Evolutionary conservation across 2,888 invertebrate species (phyloP), one percentile per base, ranked within the genome.

Genomic region (Pyralis farinalis): DNA sequence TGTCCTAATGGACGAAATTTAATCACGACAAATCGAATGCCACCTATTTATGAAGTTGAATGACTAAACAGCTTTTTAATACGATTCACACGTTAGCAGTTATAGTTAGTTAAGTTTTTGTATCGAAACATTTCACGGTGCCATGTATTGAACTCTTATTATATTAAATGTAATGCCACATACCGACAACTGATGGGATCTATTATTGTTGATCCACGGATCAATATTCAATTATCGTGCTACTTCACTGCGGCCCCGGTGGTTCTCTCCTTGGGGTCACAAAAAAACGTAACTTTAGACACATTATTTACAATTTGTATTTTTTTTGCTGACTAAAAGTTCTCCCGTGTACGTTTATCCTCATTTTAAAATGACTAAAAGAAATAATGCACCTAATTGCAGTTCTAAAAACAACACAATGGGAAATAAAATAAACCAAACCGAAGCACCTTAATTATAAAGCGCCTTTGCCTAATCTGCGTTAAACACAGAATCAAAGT

Each of bases 1-100:
- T 74, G 73, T 74, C 63, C 75, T 83, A 84, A 85, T 86, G 76
- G 85, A 78, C 72, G 70, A 84, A 86, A 86, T 88, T 86, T 87
- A 87, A 88, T 88, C 87, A 87, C 84, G 76, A 85, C 83, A 85
- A 85, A 82, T 81, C 83, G 87, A 88, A 87, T 85, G 86, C 82
- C 78, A 88, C 80, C 80, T 85, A 85, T 85, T 88, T 86, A 86
- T 87, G 86, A 86, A 84, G 77, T 63, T 73, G 83, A 74, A 86
- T 88, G 88, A 88, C 88, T 88, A 71, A 82, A 87, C 88, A 88
- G 61, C 71, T 86, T 88, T 88, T 87, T 88, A 86, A 88, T 88
- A 87, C 86, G 86, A 85, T 88, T 88, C 88, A 88, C 88, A 88
- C 87, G 88, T 88, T 83, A 79, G 80, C 81, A 70, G 82, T 84